Evolutionary conservation across 2,797 vertebrate genomes (phyloP).

Genomic region (Manis crassicaudata): DNA sequence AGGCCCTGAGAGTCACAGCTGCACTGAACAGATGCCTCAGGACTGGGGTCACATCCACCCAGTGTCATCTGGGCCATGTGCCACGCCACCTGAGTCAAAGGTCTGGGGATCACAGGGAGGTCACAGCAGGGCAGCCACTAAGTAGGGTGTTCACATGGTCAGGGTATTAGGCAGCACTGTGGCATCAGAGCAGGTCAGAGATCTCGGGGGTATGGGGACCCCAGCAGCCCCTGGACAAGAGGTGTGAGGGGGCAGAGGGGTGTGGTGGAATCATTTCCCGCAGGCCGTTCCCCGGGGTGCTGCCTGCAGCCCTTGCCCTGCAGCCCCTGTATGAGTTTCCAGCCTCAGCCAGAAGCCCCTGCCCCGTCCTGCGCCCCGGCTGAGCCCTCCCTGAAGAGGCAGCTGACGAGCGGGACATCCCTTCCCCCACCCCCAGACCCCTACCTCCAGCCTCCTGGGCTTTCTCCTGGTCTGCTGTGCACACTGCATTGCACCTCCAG

Average conservation of each 20-base stretch:
- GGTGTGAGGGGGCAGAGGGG: background rate
- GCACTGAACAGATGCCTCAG: slow-evolving; percentile 85
- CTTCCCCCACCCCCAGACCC: background rate
- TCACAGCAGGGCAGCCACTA: background rate
- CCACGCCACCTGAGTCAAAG: slow-evolving; percentile 82
- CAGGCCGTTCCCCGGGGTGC: slow-evolving; percentile 39
- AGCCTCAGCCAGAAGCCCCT: slow-evolving; percentile 81
- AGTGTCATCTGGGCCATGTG: slow-evolving; percentile 69
- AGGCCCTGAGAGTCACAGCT: slow-evolving; percentile 85
- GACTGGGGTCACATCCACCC: slow-evolving; percentile 80
- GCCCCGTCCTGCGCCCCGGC: slow-evolving; percentile 83
- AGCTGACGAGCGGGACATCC: background rate
- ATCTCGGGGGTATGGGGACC: background rate
- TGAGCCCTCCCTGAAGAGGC: slow-evolving; percentile 82
- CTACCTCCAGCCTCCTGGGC: background rate
- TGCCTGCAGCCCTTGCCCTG: slow-evolving; percentile 80
- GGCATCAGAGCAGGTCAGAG: background rate
- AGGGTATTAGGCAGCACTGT: background rate
- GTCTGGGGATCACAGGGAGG: background rate
- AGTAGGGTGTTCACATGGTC: background rate
- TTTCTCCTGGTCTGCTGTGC: slow-evolving; percentile 89
- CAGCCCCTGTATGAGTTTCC: slow-evolving; percentile 80
- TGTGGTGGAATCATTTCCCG: too few species aligned
- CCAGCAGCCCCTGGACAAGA: background rate
- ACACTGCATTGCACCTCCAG: slow-evolving; percentile 85